Conservation (phyloP, 2,888 invertebrate species). For the Ennomos erosarius region DNA sequence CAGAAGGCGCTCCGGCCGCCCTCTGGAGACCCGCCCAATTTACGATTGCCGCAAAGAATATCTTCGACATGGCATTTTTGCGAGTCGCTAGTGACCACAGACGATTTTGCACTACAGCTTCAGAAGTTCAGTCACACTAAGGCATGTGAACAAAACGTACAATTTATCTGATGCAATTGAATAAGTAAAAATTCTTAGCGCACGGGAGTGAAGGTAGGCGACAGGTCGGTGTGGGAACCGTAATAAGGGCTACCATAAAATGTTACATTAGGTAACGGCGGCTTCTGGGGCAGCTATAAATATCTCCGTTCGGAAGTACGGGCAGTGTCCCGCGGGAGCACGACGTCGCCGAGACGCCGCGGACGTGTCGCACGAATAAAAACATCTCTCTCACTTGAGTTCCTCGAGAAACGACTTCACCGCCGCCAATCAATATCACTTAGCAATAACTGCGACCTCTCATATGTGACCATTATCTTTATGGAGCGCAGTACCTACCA, state of each 20-base stretch:
- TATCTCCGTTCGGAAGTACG: constrained; percentile 84
- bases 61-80: constrained; percentile 74
- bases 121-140: constrained; percentile 45
- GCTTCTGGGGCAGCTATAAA: constrained; percentile 84
- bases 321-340: constrained; percentile 81
- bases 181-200: constrained; percentile 65
- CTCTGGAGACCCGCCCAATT: constrained; percentile 69
- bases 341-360: constrained; percentile 71
- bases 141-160: constrained; percentile 38
- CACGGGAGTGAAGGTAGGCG: constrained; percentile 55
- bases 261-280: constrained; percentile 84
- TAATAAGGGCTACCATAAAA: constrained; percentile 85
- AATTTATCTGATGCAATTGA: constrained; percentile 61
- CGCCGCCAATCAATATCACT: constrained; percentile 78
- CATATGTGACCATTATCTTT: constrained; percentile 68
- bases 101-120: constrained; percentile 36
- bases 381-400: constrained; percentile 69
- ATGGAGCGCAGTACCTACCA: constrained; percentile 50
- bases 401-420: constrained; percentile 54
- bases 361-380: constrained; percentile 82
- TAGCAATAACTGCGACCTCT: constrained; percentile 70
- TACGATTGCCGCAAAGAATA: constrained; percentile 82
- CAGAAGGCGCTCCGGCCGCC: constrained; percentile 55
- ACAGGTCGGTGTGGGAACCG: constrained; percentile 71
- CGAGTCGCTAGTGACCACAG: constrained; percentile 67